Evolutionary conservation across 2,888 invertebrate genomes (phyloP).

Genomic region (Gortyna flavago): DNA sequence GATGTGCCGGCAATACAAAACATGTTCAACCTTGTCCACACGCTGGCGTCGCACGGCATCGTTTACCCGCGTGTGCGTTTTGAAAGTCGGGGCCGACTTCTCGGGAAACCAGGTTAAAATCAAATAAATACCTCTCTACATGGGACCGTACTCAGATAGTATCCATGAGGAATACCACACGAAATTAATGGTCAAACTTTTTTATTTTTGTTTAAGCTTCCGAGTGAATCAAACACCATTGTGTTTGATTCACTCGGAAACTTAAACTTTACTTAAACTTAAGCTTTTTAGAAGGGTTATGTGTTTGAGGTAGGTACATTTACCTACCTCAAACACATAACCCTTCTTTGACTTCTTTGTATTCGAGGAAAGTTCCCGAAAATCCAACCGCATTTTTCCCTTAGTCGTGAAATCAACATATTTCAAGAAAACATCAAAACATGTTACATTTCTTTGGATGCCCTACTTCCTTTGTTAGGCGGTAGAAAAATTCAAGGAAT

Average conservation of each 20-base stretch:
- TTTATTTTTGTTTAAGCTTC: not conserved
- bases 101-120: not conserved
- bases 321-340: constrained; percentile 11
- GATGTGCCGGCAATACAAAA: too few relatives aligned
- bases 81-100: too few relatives aligned
- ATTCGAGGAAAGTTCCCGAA: not conserved
- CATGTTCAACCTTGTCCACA: too few relatives aligned
- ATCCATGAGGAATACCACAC: not conserved
- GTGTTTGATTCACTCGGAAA: too few relatives aligned
- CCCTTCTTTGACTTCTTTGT: not conserved
- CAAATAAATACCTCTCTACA: not conserved
- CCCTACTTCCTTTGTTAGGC: constrained; percentile 8
- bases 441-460: not conserved
- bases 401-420: not conserved
- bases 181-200: not conserved
- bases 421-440: constrained; percentile 7
- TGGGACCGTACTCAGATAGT: not conserved
- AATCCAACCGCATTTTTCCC: not conserved
- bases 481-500: not conserved
- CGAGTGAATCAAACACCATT: too few relatives aligned
- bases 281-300: too few relatives aligned
- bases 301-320: too few relatives aligned
- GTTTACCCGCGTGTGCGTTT: too few relatives aligned
- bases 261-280: too few relatives aligned
- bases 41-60: too few relatives aligned